phyloP scores from a whole-genome alignment of 2,888 invertebrate genomes.

The Drosophila meridionalis region DNA sequence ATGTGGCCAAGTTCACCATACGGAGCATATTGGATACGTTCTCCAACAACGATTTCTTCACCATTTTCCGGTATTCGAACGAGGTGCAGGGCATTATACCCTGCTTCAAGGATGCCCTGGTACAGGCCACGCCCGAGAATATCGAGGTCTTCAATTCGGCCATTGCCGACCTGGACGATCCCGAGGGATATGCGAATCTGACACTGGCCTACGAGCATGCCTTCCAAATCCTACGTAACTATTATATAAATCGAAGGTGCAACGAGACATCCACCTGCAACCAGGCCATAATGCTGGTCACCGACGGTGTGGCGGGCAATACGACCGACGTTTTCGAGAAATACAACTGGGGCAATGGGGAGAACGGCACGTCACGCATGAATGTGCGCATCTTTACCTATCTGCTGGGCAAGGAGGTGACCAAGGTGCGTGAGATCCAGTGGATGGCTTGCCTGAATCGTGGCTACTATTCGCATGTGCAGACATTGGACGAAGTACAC shows the following conservation, averaged over 20 bases:
- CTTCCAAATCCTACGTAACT: slow-evolving; percentile 91
- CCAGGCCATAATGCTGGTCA: slow-evolving; percentile 98
- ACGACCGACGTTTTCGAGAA: slow-evolving; percentile 93
- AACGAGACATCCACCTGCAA: slow-evolving; percentile 90
- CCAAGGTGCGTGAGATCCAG: slow-evolving; percentile 94
- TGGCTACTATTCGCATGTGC: slow-evolving; percentile 97
- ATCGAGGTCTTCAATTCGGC: slow-evolving; percentile 90
- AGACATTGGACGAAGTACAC: slow-evolving; percentile 97
- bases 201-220: slow-evolving; percentile 92
- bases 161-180: slow-evolving; percentile 87
- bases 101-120: slow-evolving; percentile 93
- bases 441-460: slow-evolving; percentile 98
- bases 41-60: slow-evolving; percentile 99
- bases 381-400: slow-evolving; percentile 98
- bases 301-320: slow-evolving; percentile 96
- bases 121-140: slow-evolving; percentile 96
- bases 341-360: slow-evolving; percentile 90
- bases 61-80: slow-evolving; percentile 93
- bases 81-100: slow-evolving; percentile 90
- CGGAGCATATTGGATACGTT: slow-evolving; percentile 96
- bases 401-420: slow-evolving; percentile 96
- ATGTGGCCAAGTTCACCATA: slow-evolving; percentile 94
- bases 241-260: slow-evolving; percentile 86
- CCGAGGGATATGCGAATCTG: slow-evolving; percentile 93
- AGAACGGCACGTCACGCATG: slow-evolving; percentile 88